phyloP scores from a whole-genome alignment of 2,888 invertebrate species.

The Timema cristinae region DNA sequence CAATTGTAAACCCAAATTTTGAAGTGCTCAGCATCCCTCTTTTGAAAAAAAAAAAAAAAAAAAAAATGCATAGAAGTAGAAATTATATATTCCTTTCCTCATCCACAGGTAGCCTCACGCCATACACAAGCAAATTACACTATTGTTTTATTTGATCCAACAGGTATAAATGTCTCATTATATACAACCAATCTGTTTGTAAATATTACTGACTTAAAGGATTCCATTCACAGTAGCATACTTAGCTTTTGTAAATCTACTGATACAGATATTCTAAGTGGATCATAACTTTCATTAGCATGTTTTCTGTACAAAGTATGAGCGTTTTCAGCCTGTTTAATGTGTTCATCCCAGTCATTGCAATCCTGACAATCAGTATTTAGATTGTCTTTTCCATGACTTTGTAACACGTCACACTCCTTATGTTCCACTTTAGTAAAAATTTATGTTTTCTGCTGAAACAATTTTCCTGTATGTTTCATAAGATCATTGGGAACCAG shows the following conservation, averaged over 20 bases:
- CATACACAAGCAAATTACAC: neutral
- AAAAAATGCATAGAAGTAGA: neutral
- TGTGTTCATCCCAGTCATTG: neutral
- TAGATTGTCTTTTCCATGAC: neutral
- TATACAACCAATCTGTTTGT: neutral
- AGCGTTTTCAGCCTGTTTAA: neutral
- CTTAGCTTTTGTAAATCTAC: neutral
- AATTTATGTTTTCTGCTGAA: neutral
- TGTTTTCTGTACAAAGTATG: neutral
- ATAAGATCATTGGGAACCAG: neutral
- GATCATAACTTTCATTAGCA: neutral
- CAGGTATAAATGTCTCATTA: neutral
- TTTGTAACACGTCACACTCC: neutral
- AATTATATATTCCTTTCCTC: neutral
- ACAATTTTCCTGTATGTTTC: neutral
- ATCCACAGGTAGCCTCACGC: neutral
- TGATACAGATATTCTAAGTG: neutral
- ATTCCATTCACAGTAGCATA: neutral
- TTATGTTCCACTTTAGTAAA: neutral
- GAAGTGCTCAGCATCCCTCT: neutral
- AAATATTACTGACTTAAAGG: neutral
- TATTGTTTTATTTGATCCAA: neutral
- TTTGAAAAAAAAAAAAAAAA: too few relatives aligned
- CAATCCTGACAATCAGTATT: neutral
- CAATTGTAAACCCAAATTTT: neutral